These are phyloP conservation scores for Galagoides demidoff DNA, from an alignment of 2,797 vertebrate genomes.

Conservation along the genomic window DNA sequence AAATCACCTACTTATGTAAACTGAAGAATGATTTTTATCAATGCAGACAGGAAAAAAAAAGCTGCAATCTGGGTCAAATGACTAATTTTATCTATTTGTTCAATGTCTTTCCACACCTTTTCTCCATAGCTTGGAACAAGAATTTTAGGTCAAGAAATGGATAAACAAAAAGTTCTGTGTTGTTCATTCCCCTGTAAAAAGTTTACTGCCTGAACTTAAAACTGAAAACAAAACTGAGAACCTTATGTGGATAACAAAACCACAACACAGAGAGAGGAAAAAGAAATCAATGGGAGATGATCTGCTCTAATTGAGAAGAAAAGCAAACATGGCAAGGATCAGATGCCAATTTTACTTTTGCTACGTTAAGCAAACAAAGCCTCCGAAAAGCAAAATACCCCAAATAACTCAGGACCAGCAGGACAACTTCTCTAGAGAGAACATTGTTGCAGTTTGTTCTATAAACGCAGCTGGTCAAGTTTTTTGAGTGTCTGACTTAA, in stretches of 20 bases:
- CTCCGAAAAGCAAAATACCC: constrained; percentile 62
- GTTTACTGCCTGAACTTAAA: constrained; percentile 48
- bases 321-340: constrained; percentile 67
- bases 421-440: constrained; percentile 46
- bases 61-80: constrained; percentile 77
- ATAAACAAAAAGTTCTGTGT: constrained; percentile 70
- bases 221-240: constrained; percentile 52
- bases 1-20: constrained; percentile 80
- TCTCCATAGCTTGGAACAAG: constrained; percentile 64
- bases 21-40: constrained; percentile 66
- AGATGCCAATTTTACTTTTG: constrained; percentile 60
- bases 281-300: constrained; percentile 66
- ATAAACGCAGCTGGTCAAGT: not conserved
- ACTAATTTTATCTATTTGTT: constrained; percentile 79
- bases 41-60: not conserved
- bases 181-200: constrained; percentile 56
- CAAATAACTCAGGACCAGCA: constrained; percentile 43
- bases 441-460: constrained; percentile 39
- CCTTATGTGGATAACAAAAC: constrained; percentile 51
- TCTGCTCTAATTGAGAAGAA: constrained; percentile 65
- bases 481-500: constrained; percentile 48
- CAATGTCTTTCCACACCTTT: constrained; percentile 72
- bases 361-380: constrained; percentile 60
- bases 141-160: constrained; percentile 72
- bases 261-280: constrained; percentile 26